Conservation (phyloP, 2,797 vertebrate species). For the Catharus ustulatus region DNA sequence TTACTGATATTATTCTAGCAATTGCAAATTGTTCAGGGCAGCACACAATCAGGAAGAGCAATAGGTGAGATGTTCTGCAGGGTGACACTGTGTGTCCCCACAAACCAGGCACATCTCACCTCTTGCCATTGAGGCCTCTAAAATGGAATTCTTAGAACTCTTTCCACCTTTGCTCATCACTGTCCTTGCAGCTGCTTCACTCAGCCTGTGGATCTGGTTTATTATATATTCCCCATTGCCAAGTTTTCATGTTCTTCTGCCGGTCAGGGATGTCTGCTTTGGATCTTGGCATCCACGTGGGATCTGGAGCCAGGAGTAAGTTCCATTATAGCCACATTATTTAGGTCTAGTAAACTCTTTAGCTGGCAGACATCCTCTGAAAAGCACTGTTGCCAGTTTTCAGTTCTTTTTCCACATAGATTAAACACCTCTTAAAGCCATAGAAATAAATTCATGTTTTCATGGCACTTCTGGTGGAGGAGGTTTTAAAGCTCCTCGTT, state of each 20-base stretch:
- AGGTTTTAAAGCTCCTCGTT: neutral
- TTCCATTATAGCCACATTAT: neutral
- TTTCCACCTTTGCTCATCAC: neutral
- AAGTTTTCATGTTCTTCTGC: neutral
- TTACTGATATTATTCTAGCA: neutral
- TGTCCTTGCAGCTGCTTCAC: neutral
- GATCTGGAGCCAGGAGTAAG: neutral
- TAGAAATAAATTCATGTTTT: neutral
- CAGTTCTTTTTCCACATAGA: neutral
- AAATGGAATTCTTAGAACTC: neutral
- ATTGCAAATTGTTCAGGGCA: neutral
- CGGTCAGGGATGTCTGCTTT: neutral
- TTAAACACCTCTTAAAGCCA: constrained; percentile 13
- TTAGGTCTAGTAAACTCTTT: neutral
- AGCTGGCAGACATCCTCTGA: neutral
- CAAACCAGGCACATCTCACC: fast-evolving
- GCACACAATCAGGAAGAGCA: neutral
- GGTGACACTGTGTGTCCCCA: neutral
- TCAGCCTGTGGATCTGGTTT: neutral
- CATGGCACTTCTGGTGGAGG: neutral
- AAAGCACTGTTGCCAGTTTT: neutral
- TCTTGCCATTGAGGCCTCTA: neutral
- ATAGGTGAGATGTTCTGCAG: neutral
- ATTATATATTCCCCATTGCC: neutral
- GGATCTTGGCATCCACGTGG: neutral